Evolutionary conservation across 1,140 invertebrate species (phyloP).

Genomic region (Acyrthosiphon pisum): DNA sequence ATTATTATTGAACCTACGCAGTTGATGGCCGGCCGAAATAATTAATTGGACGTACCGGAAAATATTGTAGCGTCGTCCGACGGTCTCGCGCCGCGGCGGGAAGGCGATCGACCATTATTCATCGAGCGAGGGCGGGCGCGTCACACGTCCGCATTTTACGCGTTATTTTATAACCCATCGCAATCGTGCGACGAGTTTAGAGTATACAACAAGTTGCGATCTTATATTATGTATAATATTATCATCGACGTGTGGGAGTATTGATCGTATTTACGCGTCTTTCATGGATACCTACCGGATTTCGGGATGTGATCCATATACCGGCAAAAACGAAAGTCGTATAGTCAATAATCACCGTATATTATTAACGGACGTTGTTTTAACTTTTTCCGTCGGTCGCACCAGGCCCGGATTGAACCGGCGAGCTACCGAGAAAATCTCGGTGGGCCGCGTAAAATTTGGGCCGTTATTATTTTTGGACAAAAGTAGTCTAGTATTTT

Average conservation of each 20-base stretch:
- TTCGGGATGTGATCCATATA: background rate
- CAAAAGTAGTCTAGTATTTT: too few relatives aligned
- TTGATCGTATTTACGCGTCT: background rate
- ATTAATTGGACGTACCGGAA: constrained; percentile 9
- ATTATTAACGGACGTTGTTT: too few relatives aligned
- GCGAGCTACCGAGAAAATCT: too few relatives aligned
- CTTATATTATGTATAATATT: background rate
- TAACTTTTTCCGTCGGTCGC: background rate
- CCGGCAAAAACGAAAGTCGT: background rate
- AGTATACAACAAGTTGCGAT: background rate
- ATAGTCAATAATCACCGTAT: too few relatives aligned
- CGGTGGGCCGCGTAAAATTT: too few relatives aligned
- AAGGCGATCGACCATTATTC: background rate
- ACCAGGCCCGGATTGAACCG: too few relatives aligned
- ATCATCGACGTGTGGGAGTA: background rate
- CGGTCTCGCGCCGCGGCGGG: background rate
- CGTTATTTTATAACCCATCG: background rate
- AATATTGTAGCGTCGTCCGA: background rate
- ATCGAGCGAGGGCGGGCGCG: background rate
- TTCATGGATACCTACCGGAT: background rate
- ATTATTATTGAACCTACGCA: background rate
- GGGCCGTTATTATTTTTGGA: too few relatives aligned
- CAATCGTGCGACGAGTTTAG: background rate
- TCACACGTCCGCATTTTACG: background rate
- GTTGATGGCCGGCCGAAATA: background rate